Evolutionary conservation across 2,888 invertebrate species (phyloP), one percentile per base, ranked within the genome.

Genomic region (Standfussiana lucernea): DNA sequence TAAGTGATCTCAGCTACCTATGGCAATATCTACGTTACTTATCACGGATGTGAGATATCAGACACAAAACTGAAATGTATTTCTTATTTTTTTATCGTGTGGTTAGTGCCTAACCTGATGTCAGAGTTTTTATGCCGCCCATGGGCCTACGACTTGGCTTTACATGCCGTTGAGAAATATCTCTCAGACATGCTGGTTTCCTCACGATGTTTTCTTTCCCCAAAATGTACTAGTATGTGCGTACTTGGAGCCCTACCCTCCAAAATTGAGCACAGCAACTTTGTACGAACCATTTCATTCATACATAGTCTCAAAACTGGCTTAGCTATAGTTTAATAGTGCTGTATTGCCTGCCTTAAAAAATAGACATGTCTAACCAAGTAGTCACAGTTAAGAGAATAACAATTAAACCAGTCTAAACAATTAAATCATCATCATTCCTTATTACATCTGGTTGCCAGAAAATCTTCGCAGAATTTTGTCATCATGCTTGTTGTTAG

Each of bases 371-470:
- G 21, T 67, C 1, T 18, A 75, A 40, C n/a, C 10, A 15, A 28
- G 11, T 45, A 61, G 24, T 47, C 47, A 40, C 18, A 47, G 18
- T 24, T 50, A 24, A 24, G 24, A 50, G 24, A 50, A 50, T 50
- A 21, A 2, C 53, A 56, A 56, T 28, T 56, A 15, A n/a, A 15
- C 15, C 15, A 56, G 15, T 56, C 28, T 59, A 35, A 70, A 77
- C 32, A 35, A 79, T 71, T 8, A 42, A 32, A 42, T 71, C 62
- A 80, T 45, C 32, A n/a, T 37, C 0, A 45, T 28, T 47, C 7
- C 3, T 35, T 47, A 32, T 24, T 21, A 53, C 42, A 45, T 45
- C 11, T 28, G 5, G 18, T 7, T 18, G 7, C 13, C 10, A 13
- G 3, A 65, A 47, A 61, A 37, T 37, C 8, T 66, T 82, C 37